Conservation (phyloP, 2,113 vertebrate species). For the Enhydra lutris region DNA sequence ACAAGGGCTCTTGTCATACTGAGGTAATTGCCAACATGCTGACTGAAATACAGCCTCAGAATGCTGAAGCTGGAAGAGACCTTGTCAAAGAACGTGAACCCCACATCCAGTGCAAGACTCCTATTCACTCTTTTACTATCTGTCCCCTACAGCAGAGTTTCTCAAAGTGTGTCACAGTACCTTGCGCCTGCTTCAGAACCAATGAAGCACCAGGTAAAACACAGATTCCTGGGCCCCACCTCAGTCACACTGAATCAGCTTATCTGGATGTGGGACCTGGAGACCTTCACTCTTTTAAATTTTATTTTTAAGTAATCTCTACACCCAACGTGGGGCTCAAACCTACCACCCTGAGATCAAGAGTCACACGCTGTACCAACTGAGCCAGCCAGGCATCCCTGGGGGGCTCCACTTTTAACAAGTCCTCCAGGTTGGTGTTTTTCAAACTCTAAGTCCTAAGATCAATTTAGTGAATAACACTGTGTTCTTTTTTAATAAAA, state of each 20-base stretch:
- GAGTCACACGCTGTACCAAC: background rate
- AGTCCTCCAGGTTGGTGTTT: background rate
- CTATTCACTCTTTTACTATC: background rate
- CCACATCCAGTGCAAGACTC: background rate
- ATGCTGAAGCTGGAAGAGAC: background rate
- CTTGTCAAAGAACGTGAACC: background rate
- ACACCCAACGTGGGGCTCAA: background rate
- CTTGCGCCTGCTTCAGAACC: background rate
- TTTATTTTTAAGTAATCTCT: background rate
- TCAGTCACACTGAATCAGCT: background rate
- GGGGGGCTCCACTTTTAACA: background rate
- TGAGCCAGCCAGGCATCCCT: background rate
- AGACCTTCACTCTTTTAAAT: background rate
- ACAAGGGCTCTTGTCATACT: background rate
- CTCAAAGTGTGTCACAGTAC: background rate
- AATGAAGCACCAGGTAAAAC: background rate
- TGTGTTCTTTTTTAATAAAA: background rate
- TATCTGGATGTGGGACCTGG: background rate
- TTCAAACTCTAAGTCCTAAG: constrained; percentile 5
- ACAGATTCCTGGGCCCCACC: background rate
- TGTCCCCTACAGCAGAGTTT: background rate
- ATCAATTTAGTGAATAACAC: background rate
- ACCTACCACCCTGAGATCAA: background rate
- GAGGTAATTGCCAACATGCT: background rate
- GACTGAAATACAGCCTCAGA: background rate